phyloP scores from a whole-genome alignment of 2,113 vertebrate genomes.

The Corythornis vintsioides region DNA sequence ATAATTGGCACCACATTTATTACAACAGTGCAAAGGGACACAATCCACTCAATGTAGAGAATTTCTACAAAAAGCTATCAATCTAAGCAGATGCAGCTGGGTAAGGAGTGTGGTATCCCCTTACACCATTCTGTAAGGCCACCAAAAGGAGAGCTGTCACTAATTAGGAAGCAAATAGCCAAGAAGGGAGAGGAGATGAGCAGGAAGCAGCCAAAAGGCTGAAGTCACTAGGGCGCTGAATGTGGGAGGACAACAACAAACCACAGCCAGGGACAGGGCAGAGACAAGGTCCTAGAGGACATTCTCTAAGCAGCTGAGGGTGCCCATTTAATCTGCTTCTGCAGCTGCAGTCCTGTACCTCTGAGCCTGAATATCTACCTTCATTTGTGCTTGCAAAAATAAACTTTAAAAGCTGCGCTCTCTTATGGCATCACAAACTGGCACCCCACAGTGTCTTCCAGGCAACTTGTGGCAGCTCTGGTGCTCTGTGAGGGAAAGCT shows the following conservation, averaged over 20 bases:
- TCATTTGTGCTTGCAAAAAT: neutral
- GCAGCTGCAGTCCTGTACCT: neutral
- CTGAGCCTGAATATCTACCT: neutral
- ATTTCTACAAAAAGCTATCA: slow-evolving; percentile 3
- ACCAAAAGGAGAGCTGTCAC: neutral
- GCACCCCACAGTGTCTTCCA: neutral
- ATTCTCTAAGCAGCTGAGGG: neutral
- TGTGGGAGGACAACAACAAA: neutral
- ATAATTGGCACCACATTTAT: neutral
- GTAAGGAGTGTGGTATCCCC: neutral
- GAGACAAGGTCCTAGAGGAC: neutral
- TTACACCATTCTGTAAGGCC: neutral
- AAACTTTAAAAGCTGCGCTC: neutral
- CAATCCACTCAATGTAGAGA: neutral
- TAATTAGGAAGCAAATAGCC: neutral
- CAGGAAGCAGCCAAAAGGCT: neutral
- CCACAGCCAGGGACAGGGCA: neutral
- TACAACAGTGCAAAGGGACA: neutral
- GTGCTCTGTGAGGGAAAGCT: neutral
- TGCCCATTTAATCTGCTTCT: neutral
- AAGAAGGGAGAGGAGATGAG: neutral
- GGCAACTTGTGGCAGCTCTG: neutral
- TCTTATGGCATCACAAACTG: neutral
- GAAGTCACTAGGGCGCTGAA: neutral
- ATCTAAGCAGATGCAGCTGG: neutral